phyloP scores from a whole-genome alignment of 2,888 invertebrate species.

The Abscondita cerata region DNA sequence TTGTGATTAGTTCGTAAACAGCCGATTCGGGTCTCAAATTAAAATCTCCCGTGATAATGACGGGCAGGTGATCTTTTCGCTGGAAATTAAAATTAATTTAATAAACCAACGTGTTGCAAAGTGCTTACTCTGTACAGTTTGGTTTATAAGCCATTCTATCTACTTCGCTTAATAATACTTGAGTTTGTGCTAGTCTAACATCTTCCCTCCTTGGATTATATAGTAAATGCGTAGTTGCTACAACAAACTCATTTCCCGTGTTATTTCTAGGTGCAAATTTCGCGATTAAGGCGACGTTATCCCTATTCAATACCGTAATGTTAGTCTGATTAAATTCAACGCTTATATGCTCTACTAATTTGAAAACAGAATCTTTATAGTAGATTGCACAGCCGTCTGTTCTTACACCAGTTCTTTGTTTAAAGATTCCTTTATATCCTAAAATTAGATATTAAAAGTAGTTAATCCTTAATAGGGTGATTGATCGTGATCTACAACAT shows the following conservation, averaged over 20 bases:
- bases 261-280: conserved; percentile 68
- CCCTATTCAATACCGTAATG: conserved; percentile 75
- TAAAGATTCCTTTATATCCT: conserved; percentile 80
- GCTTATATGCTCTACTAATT: conserved; percentile 67
- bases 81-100: conserved; percentile 40
- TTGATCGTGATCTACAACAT: too few relatives aligned
- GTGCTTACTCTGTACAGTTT: conserved; percentile 11
- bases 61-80: conserved; percentile 67
- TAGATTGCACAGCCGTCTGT: conserved; percentile 92
- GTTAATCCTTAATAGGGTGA: neutral
- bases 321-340: conserved; percentile 75
- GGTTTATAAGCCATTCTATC: conserved; percentile 73
- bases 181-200: conserved; percentile 87
- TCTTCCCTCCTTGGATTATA: conserved; percentile 92
- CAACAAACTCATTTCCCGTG: conserved; percentile 67
- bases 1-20: conserved; percentile 72
- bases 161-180: conserved; percentile 83
- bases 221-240: conserved; percentile 93
- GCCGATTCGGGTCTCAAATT: conserved; percentile 81
- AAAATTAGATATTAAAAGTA: conserved; percentile 35
- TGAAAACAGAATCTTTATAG: conserved; percentile 73
- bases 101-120: too few relatives aligned
- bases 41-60: conserved; percentile 92
- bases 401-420: conserved; percentile 81
- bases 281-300: conserved; percentile 86